These are phyloP conservation scores for Eurystomus glaucurus DNA, from an alignment of 2,797 vertebrate species.

Conservation along the genomic window DNA sequence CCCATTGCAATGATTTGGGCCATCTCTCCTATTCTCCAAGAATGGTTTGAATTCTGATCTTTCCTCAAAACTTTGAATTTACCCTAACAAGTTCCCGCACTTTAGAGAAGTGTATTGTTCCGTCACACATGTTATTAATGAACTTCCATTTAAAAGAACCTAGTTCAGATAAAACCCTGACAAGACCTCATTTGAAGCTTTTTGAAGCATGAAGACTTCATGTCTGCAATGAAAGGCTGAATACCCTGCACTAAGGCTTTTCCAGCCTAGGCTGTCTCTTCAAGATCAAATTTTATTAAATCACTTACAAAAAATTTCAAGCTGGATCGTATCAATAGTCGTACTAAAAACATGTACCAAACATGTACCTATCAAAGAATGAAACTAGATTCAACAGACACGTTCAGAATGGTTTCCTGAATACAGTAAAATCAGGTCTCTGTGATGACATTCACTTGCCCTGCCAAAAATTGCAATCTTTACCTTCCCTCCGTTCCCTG, in stretches of 20 bases:
- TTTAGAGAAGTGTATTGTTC: background rate
- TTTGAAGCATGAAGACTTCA: background rate
- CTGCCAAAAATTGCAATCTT: background rate
- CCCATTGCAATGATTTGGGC: background rate
- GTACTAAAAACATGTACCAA: background rate
- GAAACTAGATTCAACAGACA: background rate
- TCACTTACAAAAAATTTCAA: background rate
- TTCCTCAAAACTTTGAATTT: background rate
- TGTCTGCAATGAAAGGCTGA: background rate
- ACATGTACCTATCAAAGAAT: background rate
- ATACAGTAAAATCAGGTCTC: background rate
- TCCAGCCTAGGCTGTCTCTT: background rate
- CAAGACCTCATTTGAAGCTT: background rate
- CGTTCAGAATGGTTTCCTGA: background rate
- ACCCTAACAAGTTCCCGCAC: background rate
- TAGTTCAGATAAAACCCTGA: background rate
- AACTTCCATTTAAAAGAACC: background rate
- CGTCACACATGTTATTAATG: background rate
- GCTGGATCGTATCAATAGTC: background rate
- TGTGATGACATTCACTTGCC: fast-evolving
- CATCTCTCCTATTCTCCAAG: background rate
- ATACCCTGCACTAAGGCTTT: background rate
- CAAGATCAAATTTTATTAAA: background rate
- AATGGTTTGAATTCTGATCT: background rate
- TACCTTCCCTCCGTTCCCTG: background rate